Percentiles rank a stretch among this genome's conserved stretches.
These are phyloP conservation scores for Serripes groenlandicus DNA, from an alignment of 2,888 invertebrate genomes.

Conservation along the genomic window DNA sequence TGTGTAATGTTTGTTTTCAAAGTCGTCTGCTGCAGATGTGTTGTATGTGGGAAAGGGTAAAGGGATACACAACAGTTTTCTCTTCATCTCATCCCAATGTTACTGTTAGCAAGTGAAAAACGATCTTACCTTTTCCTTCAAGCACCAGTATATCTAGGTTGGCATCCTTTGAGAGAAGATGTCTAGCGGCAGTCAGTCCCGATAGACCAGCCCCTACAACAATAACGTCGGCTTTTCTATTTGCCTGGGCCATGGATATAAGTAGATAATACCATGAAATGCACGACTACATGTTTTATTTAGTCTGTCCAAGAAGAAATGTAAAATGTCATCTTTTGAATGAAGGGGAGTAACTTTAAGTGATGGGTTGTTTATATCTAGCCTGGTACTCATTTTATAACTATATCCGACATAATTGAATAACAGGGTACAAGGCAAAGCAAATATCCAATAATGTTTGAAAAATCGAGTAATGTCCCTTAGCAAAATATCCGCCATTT, in stretches of 20 bases:
- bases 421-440: too few relatives aligned
- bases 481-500: constrained; percentile 19
- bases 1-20: too few relatives aligned
- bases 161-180: constrained; percentile 80
- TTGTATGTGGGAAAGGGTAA: too few relatives aligned
- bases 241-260: neutral
- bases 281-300: neutral
- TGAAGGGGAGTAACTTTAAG: too few relatives aligned
- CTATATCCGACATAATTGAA: too few relatives aligned
- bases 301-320: neutral
- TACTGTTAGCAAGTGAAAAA: too few relatives aligned
- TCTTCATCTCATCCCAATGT: too few relatives aligned
- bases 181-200: constrained; percentile 86
- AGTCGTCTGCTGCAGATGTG: too few relatives aligned
- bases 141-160: constrained; percentile 83
- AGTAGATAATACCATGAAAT: neutral
- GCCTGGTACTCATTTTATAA: too few relatives aligned
- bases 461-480: neutral
- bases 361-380: too few relatives aligned
- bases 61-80: too few relatives aligned
- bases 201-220: constrained; percentile 85
- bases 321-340: neutral
- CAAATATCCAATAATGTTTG: neutral
- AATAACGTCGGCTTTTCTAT: constrained; percentile 78
- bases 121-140: constrained; percentile 86